Evolutionary conservation across 2,888 invertebrate species (phyloP).

Genomic region (Lathronympha strigana): DNA sequence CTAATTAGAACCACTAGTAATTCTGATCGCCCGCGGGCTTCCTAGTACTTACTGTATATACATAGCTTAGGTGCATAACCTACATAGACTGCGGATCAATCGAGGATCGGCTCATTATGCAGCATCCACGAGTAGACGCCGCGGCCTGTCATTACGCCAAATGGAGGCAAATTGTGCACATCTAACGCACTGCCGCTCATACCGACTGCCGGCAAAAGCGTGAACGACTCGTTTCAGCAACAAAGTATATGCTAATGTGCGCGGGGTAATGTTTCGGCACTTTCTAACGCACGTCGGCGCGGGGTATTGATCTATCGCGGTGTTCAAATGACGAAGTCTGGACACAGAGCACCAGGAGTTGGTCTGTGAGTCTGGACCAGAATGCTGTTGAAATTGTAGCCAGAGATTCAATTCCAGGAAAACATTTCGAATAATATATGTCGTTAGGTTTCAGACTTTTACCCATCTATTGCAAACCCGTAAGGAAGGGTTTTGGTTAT

Average conservation of each 20-base stretch:
- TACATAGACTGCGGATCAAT: conserved; percentile 62
- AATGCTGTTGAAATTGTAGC: too few species aligned
- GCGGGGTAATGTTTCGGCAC: conserved; percentile 33
- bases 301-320: not conserved
- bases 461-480: too few species aligned
- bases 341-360: too few species aligned
- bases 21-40: conserved; percentile 35
- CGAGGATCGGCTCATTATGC: conserved; percentile 80
- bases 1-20: conserved; percentile 39
- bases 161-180: conserved; percentile 82
- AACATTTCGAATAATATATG: too few species aligned
- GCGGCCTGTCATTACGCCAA: conserved; percentile 81
- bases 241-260: conserved; percentile 66
- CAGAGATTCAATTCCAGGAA: too few species aligned
- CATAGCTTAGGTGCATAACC: conserved; percentile 37
- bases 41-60: conserved; percentile 38
- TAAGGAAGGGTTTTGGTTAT: too few species aligned
- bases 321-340: too few species aligned
- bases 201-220: conserved; percentile 70
- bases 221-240: conserved; percentile 62
- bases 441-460: too few species aligned
- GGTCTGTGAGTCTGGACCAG: too few species aligned
- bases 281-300: conserved; percentile 27
- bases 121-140: conserved; percentile 63
- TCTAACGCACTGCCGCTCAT: conserved; percentile 75